Evolutionary conservation across 2,113 vertebrate genomes (phyloP), one percentile per base, ranked within the genome.

Genomic region (Nestor notabilis): DNA sequence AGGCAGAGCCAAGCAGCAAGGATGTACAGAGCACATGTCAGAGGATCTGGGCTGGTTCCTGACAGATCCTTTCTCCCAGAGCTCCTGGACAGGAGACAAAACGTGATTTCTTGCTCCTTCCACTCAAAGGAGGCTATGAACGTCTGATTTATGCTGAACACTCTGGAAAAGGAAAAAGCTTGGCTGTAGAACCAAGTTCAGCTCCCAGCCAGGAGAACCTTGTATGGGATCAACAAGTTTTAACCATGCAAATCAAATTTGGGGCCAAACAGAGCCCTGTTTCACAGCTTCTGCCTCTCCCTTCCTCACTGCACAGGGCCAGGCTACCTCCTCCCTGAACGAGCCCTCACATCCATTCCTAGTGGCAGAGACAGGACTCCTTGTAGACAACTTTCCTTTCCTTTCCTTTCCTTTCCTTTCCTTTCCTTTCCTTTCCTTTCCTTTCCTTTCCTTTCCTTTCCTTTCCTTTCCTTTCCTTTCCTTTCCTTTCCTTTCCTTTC

Each of bases 71-170:
- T 96, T 97, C 92, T 95, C 86, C 50, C 93, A 91, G 58, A 86
- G 68, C 68, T 91, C 60, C 96, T 96, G 93, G 93, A 94, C 71
- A 87, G 49, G 35, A 94, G 72, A 93, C 89, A 96, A 96, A 96
- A 94, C 0, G 4, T 96, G 90, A 94, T 96, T 95, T 95, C 95
- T 97, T 96, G 77, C 78, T 95, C 80, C 93, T 70, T 93, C 83
- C 65, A 92, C 81, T 95, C 71, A 89, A 95, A 95, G 75, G 60
- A 23, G 3, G 71, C 90, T 91, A 53, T 93, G 86, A 95, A 97
- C 97, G 49, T 74, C 91, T 97, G 94, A 97, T 97, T 97, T 97
- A 97, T 95, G 86, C 75, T 85, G 56, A 95, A 78, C 41, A 10
- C 70, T 76, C 83, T 95, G 90, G 88, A 87, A 95, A 87, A 93